Evolutionary conservation across 2,797 vertebrate genomes (phyloP).

Genomic region (Clangula hyemalis): DNA sequence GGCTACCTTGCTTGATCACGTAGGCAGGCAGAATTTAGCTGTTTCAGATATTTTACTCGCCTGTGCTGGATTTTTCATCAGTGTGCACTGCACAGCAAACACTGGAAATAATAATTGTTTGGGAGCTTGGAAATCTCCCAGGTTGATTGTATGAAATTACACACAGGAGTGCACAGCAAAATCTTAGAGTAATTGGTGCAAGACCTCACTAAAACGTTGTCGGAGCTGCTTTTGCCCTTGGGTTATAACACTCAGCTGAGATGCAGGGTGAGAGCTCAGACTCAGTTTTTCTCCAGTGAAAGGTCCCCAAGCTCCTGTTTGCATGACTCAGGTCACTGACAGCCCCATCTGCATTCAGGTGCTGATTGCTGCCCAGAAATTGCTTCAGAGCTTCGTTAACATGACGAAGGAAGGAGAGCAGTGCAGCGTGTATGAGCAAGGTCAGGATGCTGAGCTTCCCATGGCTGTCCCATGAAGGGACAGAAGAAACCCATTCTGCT

Average conservation of each 20-base stretch:
- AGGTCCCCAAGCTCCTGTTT: background rate
- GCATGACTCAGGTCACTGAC: background rate
- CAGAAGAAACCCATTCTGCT: background rate
- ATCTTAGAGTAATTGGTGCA: background rate
- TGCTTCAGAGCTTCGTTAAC: background rate
- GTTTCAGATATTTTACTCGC: background rate
- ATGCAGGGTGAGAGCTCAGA: background rate
- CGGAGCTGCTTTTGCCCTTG: background rate
- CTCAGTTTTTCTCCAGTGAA: background rate
- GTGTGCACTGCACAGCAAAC: background rate
- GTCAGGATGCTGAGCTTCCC: background rate
- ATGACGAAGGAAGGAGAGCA: background rate
- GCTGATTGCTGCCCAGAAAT: background rate
- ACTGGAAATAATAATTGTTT: background rate
- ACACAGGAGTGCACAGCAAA: background rate
- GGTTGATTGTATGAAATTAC: background rate
- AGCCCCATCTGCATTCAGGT: background rate
- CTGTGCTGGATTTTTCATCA: background rate
- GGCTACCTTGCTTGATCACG: background rate
- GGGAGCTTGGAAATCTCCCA: background rate
- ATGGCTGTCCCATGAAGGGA: accelerated
- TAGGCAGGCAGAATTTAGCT: background rate
- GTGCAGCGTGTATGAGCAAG: accelerated
- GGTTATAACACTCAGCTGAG: background rate
- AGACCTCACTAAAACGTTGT: background rate